phyloP scores from a whole-genome alignment of 1,140 invertebrate genomes.

The Pseudomyrmex concolor region DNA sequence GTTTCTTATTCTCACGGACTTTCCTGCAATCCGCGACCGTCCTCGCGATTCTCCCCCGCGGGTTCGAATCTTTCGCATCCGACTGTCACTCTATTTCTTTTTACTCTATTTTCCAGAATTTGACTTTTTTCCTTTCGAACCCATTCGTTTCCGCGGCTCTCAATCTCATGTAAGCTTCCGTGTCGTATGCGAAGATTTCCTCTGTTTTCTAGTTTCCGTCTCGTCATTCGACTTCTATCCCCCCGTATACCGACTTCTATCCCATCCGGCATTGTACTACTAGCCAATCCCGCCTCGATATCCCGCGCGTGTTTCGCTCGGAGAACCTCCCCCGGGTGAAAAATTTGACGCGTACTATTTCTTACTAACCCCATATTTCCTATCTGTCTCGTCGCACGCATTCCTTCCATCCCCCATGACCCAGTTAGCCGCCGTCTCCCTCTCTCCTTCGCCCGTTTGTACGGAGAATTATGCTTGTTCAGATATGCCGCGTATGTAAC shows the following conservation, averaged over 20 bases:
- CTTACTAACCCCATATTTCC: conserved; percentile 35
- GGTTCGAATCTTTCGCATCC: conserved; percentile 1
- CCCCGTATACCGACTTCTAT: background rate
- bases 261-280: conserved; percentile 8
- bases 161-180: conserved; percentile 43
- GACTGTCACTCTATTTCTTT: conserved; percentile 38
- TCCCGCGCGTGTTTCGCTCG: conserved; percentile 5
- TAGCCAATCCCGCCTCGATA: conserved; percentile 34
- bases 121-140: conserved; percentile 43
- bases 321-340: conserved; percentile 7
- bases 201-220: conserved; percentile 35
- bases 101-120: conserved; percentile 40
- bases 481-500: conserved; percentile 28
- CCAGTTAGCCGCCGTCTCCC: conserved; percentile 11
- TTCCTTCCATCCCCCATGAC: conserved; percentile 28
- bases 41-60: conserved; percentile 21
- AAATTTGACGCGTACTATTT: conserved; percentile 47
- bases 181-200: conserved; percentile 28
- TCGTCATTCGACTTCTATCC: conserved; percentile 45
- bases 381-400: conserved; percentile 40
- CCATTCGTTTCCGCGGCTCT: conserved; percentile 23
- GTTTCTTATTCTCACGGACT: background rate
- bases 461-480: conserved; percentile 48
- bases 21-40: conserved; percentile 26
- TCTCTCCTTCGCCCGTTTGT: background rate